Evolutionary conservation across 92 coral and sea anemone genomes (phyloP), one percentile per base, ranked within the genome.

Genomic region (Zoanthus sansibaricus): DNA sequence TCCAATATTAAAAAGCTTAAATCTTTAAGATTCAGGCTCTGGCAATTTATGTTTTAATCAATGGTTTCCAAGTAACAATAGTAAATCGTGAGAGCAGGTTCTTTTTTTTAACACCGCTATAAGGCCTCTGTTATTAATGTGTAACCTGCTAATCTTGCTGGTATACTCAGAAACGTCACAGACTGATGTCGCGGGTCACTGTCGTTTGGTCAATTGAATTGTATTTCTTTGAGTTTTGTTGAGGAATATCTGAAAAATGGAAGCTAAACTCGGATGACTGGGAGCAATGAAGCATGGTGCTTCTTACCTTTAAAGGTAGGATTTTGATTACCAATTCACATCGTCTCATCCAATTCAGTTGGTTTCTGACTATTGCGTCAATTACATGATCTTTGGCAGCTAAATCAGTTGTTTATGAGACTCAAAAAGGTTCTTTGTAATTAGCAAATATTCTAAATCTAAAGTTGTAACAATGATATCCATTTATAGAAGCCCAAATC

Each of bases 251-350:
- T 33, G 0, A 30, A 16, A 76, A 51, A 76, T 76, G 68, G 66
- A 42, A 68, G 56, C 52, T 49, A 32, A 78, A 25, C n/a, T 61
- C 8, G 52, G 0, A n/a, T 78, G 83, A 78, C 33, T 25, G 83
- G 16, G 32, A 46, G 55, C 72, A 51, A 56, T 78, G 83, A 71
- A 42, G 54, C 72, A 78, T 78, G 83, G 83, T 56, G 16, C 46
- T 78, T 9, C 72, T 61, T 7, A 61, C 83, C 33, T 78, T 78
- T 42, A 78, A 78, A 78, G 83, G 83, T 78, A 78, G n/a, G 56
- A 3, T 61, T 20, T 14, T 76, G 69, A 18, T 62, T 62, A 3
- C 69, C 9, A 20, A 62, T 62, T 62, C 69, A 62, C 30, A 7
- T 37, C 59, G 55, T 56, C 7, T 78, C n/a, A 46, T 75, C 56